A percentile compares a stretch with the other conserved stretches of the same genome.
phyloP scores from a whole-genome alignment of 2,888 invertebrate genomes.

The Pediacus dermestoides region DNA sequence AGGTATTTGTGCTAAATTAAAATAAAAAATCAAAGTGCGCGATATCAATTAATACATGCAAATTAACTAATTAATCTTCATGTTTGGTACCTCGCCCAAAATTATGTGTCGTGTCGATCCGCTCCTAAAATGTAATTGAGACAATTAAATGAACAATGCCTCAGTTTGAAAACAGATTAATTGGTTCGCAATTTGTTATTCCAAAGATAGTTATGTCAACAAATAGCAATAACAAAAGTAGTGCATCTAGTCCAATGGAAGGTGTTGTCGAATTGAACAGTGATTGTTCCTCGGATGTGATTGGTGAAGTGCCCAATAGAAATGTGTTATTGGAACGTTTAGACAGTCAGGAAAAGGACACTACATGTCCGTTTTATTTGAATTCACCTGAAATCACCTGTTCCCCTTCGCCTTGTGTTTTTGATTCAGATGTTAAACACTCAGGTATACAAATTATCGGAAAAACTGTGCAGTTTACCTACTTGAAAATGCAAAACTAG shows the following conservation, averaged over 20 bases:
- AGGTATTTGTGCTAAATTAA: background rate
- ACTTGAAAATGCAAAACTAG: too few species aligned
- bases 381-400: conserved; percentile 45
- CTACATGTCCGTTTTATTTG: conserved; percentile 12
- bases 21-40: too few species aligned
- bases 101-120: too few species aligned
- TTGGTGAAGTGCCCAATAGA: conserved; percentile 13
- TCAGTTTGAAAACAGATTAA: conserved; percentile 13
- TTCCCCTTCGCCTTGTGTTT: conserved; percentile 46
- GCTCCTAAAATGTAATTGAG: conserved; percentile 2
- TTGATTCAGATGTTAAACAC: conserved; percentile 32
- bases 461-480: too few species aligned
- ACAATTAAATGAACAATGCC: conserved; percentile 15
- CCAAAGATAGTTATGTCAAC: conserved; percentile 33
- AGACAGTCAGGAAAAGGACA: conserved; percentile 9
- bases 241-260: background rate
- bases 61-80: too few species aligned
- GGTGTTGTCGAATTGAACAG: background rate
- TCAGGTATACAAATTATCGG: conserved; percentile 6
- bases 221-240: conserved; percentile 17
- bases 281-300: conserved; percentile 8
- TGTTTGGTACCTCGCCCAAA: too few species aligned
- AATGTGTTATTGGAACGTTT: conserved; percentile 11
- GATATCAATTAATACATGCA: too few species aligned
- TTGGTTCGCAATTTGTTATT: conserved; percentile 23